A percentile compares a stretch with the other conserved stretches of the same genome.
These are phyloP conservation scores for Sylvilagus floridanus DNA, from an alignment of 2,797 vertebrate genomes.

Conservation along the genomic window DNA sequence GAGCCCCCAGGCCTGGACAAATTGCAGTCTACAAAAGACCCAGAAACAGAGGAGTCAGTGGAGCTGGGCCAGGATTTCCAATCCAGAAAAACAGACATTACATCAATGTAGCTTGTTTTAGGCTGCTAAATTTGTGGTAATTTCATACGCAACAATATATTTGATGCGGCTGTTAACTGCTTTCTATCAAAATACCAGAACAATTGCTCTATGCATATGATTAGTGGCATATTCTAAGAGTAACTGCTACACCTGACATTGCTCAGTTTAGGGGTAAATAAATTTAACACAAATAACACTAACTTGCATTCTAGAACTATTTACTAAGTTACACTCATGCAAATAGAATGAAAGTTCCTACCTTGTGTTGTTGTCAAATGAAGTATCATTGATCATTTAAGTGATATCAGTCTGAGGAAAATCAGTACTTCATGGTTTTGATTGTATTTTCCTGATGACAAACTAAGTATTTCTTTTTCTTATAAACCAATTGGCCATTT, in stretches of 20 bases:
- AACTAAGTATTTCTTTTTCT: neutral
- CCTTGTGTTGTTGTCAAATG: neutral
- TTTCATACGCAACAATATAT: conserved; percentile 19
- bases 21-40: neutral
- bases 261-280: neutral
- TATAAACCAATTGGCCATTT: neutral
- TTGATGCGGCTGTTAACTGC: neutral
- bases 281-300: neutral
- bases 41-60: neutral
- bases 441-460: conserved; percentile 31
- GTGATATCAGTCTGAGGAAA: neutral
- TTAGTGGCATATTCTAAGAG: neutral
- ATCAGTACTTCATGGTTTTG: neutral
- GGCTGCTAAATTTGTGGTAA: conserved; percentile 8
- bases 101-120: neutral
- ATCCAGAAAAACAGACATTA: conserved; percentile 12
- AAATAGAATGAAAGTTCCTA: neutral
- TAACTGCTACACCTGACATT: neutral
- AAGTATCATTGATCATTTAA: neutral
- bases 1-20: neutral
- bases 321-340: neutral
- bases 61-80: neutral
- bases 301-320: neutral
- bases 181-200: neutral
- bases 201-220: neutral